Conservation (phyloP, 1,140 invertebrate species). For the Nilaparvata lugens region DNA sequence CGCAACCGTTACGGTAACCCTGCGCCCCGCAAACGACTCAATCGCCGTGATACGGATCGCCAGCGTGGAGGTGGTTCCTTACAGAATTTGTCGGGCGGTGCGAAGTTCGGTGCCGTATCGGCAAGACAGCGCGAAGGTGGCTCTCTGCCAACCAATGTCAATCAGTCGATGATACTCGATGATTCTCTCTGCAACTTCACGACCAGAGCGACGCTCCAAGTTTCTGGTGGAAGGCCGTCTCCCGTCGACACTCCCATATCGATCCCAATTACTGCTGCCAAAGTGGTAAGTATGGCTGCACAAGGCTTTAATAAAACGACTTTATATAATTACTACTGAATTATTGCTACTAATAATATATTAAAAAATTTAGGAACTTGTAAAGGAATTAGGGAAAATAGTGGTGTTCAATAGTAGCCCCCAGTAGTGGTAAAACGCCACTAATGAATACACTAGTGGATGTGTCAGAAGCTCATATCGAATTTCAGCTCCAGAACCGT, state of each 20-base stretch:
- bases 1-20: constrained; percentile 36
- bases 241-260: constrained; percentile 36
- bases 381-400: no score
- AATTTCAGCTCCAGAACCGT: no score
- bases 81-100: constrained; percentile 38
- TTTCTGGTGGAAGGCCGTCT: constrained; percentile 33
- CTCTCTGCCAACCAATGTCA: constrained; percentile 49
- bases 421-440: no score
- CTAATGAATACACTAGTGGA: no score
- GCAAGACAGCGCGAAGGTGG: constrained; percentile 56
- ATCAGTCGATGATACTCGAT: not conserved
- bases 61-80: constrained; percentile 42
- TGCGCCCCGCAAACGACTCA: constrained; percentile 38
- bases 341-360: no score
- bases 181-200: constrained; percentile 34
- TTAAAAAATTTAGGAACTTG: no score
- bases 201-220: constrained; percentile 44
- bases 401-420: no score
- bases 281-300: no score
- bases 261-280: constrained; percentile 28
- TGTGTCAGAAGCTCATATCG: no score
- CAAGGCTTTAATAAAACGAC: no score
- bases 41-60: not conserved
- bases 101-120: constrained; percentile 31
- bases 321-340: no score